Percentiles rank a stretch among this genome's conserved stretches.
phyloP scores from a whole-genome alignment of 2,113 vertebrate species.

The Piaya cayana region DNA sequence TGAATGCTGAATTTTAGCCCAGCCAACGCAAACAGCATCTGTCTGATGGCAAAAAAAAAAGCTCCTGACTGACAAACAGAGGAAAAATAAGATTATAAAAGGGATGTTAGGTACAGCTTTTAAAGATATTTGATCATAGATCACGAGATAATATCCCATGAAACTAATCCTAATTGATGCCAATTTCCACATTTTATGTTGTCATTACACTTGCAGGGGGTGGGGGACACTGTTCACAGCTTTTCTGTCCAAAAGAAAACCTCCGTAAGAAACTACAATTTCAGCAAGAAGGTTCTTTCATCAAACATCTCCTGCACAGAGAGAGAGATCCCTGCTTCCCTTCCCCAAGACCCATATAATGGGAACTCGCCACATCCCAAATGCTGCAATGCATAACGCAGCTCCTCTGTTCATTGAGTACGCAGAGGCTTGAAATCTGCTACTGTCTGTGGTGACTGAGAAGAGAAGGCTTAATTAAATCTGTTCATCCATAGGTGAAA shows the following conservation, averaged over 20 bases:
- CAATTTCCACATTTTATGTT: neutral
- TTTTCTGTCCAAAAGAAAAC: neutral
- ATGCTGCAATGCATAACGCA: neutral
- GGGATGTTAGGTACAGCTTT: neutral
- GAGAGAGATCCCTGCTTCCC: neutral
- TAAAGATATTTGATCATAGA: neutral
- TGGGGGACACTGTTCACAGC: neutral
- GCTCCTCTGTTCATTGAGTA: neutral
- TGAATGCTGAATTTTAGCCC: neutral
- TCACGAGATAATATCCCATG: neutral
- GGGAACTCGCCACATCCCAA: neutral
- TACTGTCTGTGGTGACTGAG: neutral
- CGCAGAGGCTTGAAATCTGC: neutral
- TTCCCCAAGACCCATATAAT: neutral
- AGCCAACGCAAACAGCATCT: neutral
- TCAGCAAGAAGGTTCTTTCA: neutral
- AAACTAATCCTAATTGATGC: neutral
- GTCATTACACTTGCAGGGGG: neutral
- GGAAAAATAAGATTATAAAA: neutral
- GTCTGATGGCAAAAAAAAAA: neutral
- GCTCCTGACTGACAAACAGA: neutral
- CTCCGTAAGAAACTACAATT: neutral
- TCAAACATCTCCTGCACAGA: neutral
- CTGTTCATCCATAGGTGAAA: neutral
- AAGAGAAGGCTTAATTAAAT: neutral